Percentiles rank a stretch among this genome's conserved stretches.
phyloP scores from a whole-genome alignment of 2,113 vertebrate genomes.

The Jacana jacana region DNA sequence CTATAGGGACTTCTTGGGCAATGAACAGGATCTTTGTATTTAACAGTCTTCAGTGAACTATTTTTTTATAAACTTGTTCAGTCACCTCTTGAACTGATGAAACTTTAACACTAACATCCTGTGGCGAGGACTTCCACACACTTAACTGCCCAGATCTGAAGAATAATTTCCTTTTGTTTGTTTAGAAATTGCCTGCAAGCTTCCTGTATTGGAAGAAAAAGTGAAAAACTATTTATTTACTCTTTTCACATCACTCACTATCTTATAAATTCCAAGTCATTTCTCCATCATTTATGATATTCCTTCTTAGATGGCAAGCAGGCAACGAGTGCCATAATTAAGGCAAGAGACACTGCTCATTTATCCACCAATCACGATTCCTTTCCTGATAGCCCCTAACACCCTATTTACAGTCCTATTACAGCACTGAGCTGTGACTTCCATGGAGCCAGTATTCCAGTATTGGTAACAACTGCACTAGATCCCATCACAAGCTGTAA shows the following conservation, averaged over 20 bases:
- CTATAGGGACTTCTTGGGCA: not conserved
- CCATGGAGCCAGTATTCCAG: not conserved
- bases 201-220: not conserved
- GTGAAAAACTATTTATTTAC: not conserved
- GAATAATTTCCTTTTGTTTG: not conserved
- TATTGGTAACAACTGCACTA: not conserved
- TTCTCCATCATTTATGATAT: not conserved
- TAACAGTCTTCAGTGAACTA: not conserved
- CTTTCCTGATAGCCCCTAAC: not conserved
- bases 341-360: fast-evolving
- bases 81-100: not conserved
- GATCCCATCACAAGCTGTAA: not conserved
- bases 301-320: not conserved
- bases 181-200: not conserved
- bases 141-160: not conserved
- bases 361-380: not conserved
- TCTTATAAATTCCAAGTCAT: not conserved
- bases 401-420: not conserved
- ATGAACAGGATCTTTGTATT: not conserved
- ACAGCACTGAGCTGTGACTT: not conserved
- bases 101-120: not conserved
- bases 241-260: not conserved
- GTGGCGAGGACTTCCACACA: not conserved
- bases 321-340: not conserved
- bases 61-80: not conserved